Evolutionary conservation across 2,888 invertebrate genomes (phyloP).

Genomic region (Ectemnius cavifrons): DNA sequence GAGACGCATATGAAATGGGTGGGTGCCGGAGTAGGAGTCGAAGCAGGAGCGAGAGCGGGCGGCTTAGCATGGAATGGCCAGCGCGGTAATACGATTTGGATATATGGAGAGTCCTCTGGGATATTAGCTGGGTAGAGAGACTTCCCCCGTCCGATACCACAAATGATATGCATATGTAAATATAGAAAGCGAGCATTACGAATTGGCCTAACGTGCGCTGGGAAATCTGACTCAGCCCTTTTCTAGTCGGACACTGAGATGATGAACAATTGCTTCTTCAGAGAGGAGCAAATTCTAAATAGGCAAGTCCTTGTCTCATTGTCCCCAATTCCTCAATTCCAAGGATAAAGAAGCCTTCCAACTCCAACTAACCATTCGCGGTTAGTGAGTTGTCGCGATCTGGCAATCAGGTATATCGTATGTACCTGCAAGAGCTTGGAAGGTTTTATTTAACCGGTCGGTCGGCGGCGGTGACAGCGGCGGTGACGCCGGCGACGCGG

Average conservation of each 20-base stretch:
- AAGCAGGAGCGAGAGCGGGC: slow-evolving; percentile 26
- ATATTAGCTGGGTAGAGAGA: slow-evolving; percentile 56
- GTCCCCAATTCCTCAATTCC: too few species aligned
- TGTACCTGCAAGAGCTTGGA: too few species aligned
- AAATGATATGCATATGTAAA: slow-evolving; percentile 78
- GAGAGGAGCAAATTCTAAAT: too few species aligned
- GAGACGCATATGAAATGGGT: slow-evolving; percentile 76
- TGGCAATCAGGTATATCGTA: too few species aligned
- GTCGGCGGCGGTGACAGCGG: too few species aligned
- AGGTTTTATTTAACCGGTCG: too few species aligned
- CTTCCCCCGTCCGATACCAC: slow-evolving; percentile 69
- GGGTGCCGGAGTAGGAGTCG: slow-evolving; percentile 33
- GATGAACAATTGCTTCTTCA: slow-evolving; percentile 22
- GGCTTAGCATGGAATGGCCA: slow-evolving; percentile 68
- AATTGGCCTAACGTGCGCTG: slow-evolving; percentile 48
- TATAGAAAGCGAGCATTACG: slow-evolving; percentile 72
- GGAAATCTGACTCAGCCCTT: slow-evolving; percentile 54
- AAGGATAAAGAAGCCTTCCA: too few species aligned
- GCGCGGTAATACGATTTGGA: slow-evolving; percentile 76
- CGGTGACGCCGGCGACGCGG: too few species aligned
- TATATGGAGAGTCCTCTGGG: slow-evolving; percentile 75
- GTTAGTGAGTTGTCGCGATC: too few species aligned
- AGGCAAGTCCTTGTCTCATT: too few species aligned
- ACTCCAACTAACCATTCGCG: too few species aligned
- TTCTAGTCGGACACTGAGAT: too few species aligned